Evolutionary conservation across 2,888 invertebrate species (phyloP).

Genomic region (Drosophila picticornis): DNA sequence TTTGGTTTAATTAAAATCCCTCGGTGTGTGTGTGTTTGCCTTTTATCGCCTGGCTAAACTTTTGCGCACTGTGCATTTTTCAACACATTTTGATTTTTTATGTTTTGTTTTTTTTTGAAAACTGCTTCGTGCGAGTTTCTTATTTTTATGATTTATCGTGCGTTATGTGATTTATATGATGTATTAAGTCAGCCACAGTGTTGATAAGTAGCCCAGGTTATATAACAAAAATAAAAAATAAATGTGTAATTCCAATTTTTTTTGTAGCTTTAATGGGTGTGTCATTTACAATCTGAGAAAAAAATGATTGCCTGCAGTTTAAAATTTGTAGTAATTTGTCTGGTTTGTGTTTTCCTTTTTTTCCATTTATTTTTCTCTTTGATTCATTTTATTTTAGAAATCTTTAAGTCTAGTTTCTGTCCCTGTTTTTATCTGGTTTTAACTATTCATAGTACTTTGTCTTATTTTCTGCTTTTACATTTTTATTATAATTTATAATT

Average conservation of each 20-base stretch:
- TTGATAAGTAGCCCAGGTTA: conserved; percentile 1
- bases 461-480: too few species aligned
- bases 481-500: not conserved
- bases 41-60: conserved; percentile 48
- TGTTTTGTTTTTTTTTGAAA: conserved; percentile 16
- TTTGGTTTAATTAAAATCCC: conserved; percentile 71
- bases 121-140: conserved; percentile 11
- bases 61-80: conserved; percentile 56
- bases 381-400: not conserved
- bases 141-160: conserved; percentile 30
- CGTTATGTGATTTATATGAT: conserved; percentile 38
- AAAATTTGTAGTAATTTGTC: not conserved
- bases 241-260: not conserved
- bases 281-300: not conserved
- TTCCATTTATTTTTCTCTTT: not conserved
- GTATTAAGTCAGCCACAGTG: conserved; percentile 3
- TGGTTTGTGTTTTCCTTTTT: not conserved
- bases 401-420: not conserved
- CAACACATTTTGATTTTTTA: conserved; percentile 53
- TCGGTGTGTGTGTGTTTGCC: conserved; percentile 20
- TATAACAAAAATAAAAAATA: conserved; percentile 9
- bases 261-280: not conserved
- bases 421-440: not conserved
- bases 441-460: not conserved
- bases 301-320: not conserved